These are phyloP conservation scores for Progne subis DNA, from an alignment of 2,113 vertebrate genomes.

Conservation along the genomic window DNA sequence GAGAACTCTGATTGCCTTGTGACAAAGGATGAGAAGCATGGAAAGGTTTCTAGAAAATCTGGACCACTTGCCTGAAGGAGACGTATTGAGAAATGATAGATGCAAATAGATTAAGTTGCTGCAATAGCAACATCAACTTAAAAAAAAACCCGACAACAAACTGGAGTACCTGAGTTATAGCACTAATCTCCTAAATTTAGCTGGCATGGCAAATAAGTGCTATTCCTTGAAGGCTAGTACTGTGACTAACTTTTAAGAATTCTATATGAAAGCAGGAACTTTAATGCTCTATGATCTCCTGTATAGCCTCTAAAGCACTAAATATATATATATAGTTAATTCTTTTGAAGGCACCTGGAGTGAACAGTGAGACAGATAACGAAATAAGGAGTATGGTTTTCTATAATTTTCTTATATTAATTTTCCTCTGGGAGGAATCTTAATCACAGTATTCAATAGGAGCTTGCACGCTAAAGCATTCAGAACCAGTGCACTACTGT, in stretches of 20 bases:
- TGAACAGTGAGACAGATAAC: neutral
- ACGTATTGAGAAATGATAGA: accelerated
- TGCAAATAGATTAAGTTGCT: neutral
- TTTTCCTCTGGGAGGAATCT: neutral
- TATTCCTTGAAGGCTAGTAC: neutral
- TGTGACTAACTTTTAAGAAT: neutral
- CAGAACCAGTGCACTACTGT: neutral
- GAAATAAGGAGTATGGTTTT: neutral
- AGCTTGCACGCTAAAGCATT: neutral
- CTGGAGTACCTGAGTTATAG: neutral
- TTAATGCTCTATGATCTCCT: neutral
- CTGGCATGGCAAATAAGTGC: neutral
- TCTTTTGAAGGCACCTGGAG: neutral
- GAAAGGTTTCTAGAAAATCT: neutral
- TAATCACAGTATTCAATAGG: neutral
- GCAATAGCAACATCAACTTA: neutral
- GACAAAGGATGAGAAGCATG: neutral
- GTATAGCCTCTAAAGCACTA: neutral
- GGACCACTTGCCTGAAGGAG: neutral
- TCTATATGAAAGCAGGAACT: neutral
- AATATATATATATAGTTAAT: neutral
- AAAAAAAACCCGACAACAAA: neutral
- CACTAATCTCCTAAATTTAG: neutral
- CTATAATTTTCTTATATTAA: neutral
- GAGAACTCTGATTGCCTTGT: neutral